Percentiles rank a stretch among this genome's conserved stretches.
Evolutionary conservation across 1,140 invertebrate species (phyloP).

Genomic region (Pantala flavescens): DNA sequence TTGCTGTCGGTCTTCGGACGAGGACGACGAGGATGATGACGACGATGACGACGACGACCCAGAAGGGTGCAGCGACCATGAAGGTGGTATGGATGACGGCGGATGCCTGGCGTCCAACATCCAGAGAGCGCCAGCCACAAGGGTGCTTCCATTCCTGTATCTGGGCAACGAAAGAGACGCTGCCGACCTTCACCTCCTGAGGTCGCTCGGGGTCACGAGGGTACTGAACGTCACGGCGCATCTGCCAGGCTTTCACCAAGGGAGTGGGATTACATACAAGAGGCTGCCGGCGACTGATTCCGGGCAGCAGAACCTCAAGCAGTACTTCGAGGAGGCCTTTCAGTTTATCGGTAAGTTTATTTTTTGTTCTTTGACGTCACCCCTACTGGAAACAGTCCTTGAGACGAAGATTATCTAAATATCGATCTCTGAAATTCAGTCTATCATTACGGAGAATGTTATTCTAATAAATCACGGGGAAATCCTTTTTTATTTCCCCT

Average conservation of each 20-base stretch:
- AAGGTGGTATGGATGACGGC: slow-evolving; percentile 14
- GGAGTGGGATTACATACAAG: slow-evolving; percentile 63
- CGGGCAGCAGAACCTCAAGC: slow-evolving; percentile 78
- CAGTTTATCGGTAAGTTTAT: slow-evolving; percentile 75
- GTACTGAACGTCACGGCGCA: slow-evolving; percentile 79
- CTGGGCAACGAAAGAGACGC: slow-evolving; percentile 80
- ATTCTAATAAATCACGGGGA: too few relatives aligned
- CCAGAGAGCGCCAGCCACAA: slow-evolving; percentile 63
- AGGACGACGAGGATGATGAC: background rate
- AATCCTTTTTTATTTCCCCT: too few relatives aligned
- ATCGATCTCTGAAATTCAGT: too few relatives aligned
- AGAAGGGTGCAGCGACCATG: background rate
- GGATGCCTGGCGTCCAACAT: slow-evolving; percentile 43
- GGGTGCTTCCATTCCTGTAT: slow-evolving; percentile 77
- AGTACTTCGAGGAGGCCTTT: slow-evolving; percentile 85
- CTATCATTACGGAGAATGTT: too few relatives aligned
- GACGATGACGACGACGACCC: background rate
- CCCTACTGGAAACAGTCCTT: too few relatives aligned
- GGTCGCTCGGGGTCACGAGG: slow-evolving; percentile 53
- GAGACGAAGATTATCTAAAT: too few relatives aligned
- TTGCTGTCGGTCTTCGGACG: background rate
- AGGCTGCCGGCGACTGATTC: slow-evolving; percentile 75
- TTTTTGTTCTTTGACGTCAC: too few relatives aligned
- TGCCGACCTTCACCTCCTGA: slow-evolving; percentile 55
- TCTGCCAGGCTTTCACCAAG: slow-evolving; percentile 56